Evolutionary conservation across 2,797 vertebrate genomes (phyloP), one percentile per base, ranked within the genome.

Genomic region (Leptodactylus fallax): DNA sequence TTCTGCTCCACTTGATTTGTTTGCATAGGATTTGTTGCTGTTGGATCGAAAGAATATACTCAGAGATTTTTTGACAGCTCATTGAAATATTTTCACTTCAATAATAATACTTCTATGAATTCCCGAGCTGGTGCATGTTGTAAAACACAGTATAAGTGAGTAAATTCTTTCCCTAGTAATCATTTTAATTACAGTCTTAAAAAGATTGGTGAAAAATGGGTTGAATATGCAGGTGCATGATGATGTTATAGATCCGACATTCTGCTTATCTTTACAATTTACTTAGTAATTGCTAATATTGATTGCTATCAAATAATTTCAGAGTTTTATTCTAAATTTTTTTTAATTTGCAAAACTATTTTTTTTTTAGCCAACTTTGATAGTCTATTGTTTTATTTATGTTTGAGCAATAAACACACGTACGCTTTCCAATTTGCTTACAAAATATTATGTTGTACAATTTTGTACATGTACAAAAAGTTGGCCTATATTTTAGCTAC

Each of bases 1-100:
- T 95, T 95, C 95, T 95, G 92, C 94, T 93, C 94, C 93, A 94
- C 94, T 96, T 95, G 94, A 95, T 95, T 95, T 96, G 94, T 95
- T 96, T 96, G 95, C 94, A 94, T 92, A 95, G 93, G 92, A 93
- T 93, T 95, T 96, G 94, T 95, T 96, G 94, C 94, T 95, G 93
- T 95, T 95, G 95, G 94, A 95, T 93, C 91, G 91, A 94, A 90
- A 81, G 88, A 91, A 90, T 95, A 95, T 94, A 93, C 93, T 91
- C 92, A 95, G 93, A 95, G 92, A 91, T 92, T 94, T 94, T 95
- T 94, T 95, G 94, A 95, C 96, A 95, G 94, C 93, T 93, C 93
- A 93, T 95, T 96, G 94, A 96, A 95, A 95, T 93, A 94, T 93
- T 94, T 95, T 94, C 92, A 92, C 79, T 93, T 93, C 92, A 92